Evolutionary conservation across 2,113 vertebrate genomes (phyloP).

Genomic region (Colaptes auratus): DNA sequence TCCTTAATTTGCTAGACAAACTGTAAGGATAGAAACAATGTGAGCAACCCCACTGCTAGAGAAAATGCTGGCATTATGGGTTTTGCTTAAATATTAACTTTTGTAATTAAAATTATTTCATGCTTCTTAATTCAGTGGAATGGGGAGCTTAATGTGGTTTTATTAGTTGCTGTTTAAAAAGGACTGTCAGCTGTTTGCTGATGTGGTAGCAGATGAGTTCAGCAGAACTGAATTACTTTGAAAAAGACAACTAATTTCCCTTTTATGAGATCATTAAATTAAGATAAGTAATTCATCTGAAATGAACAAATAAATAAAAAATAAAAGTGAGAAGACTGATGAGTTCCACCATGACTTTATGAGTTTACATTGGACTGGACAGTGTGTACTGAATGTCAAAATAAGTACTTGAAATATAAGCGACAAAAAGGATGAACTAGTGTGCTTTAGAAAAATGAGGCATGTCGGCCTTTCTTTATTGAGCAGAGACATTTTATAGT

Average conservation of each 20-base stretch:
- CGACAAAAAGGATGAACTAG: not conserved
- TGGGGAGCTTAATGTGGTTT: not conserved
- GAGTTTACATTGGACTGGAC: not conserved
- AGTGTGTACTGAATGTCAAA: not conserved
- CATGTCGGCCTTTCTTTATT: not conserved
- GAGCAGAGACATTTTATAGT: not conserved
- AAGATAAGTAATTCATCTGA: not conserved
- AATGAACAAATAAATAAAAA: constrained; percentile 20
- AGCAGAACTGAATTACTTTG: constrained; percentile 9
- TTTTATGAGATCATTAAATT: constrained; percentile 15
- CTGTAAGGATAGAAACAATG: not conserved
- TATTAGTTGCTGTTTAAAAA: constrained; percentile 2
- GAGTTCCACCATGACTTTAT: not conserved
- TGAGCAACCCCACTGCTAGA: not conserved
- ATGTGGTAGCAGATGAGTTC: constrained; percentile 10
- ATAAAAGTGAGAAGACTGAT: not conserved
- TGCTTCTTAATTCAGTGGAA: not conserved
- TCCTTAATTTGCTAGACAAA: not conserved
- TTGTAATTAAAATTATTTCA: not conserved
- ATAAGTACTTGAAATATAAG: not conserved
- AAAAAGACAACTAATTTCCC: not conserved
- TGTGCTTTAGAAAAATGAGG: not conserved
- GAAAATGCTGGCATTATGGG: not conserved
- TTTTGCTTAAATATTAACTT: constrained; percentile 21
- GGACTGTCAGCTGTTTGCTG: not conserved